Evolutionary conservation across 2,797 vertebrate genomes (phyloP), one percentile per base, ranked within the genome.

Genomic region (Ceryle rudis): DNA sequence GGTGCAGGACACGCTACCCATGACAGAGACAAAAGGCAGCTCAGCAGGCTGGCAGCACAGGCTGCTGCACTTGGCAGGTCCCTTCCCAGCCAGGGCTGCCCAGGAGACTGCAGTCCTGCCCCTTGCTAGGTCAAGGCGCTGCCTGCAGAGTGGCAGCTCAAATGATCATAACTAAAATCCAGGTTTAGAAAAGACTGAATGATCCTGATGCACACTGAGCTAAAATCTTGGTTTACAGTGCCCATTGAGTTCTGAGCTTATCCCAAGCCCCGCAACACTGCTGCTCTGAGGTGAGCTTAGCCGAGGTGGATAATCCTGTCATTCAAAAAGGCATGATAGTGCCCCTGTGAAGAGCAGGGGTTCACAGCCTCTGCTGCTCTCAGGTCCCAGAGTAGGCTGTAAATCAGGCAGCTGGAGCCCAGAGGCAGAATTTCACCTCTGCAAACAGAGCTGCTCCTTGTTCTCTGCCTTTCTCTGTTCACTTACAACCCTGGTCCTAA

Each of bases 1-100:
- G 46, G 11, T 0, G 0, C 1, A 2, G 55, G 51, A 64, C 20
- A 39, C 1, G 0, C 14, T 65, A 1, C 23, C 14, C 28, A 29
- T 11, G 28, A 21, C 4, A 26, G 33, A 33, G 12, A 44, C 15
- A 58, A 18, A 46, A 33, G 1, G 6, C 3, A 1, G 44, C 64
- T 51, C 12, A 13, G n/a, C 55, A 41, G 47, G 11, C 4, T 42
- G 31, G 28, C 35, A 15, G 16, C 29, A 26, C 35, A 7, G 28
- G 37, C 20, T n/a, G 62, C 52, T 19, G 11, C 0, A 1, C 14
- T 5, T 3, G 4, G 13, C n/a, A 57, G 41, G 14, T 61, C 39
- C 52, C 10, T 39, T n/a, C 22, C 39, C 28, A 23, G 61, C 14
- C 8, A 4, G 14, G 37, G 11, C 37, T 61, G 54, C 19, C 31